A percentile compares a stretch with the other conserved stretches of the same genome.
These are phyloP conservation scores for Tragelaphus strepsiceros DNA, from an alignment of 2,113 vertebrate genomes.

Conservation along the genomic window DNA sequence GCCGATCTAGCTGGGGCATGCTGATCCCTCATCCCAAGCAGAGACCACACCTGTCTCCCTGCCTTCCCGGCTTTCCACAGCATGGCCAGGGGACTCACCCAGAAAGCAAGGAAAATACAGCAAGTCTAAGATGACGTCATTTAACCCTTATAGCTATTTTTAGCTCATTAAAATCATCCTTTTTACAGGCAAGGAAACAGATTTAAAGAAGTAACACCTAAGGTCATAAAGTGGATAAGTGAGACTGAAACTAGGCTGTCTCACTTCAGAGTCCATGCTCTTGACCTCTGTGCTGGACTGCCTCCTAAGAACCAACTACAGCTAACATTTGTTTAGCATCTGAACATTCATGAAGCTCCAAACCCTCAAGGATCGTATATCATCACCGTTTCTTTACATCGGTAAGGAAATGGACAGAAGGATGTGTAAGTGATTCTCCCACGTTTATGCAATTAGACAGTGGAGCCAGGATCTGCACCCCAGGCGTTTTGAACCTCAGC, in stretches of 20 bases:
- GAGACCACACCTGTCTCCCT: neutral
- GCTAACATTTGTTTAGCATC: neutral
- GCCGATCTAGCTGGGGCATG: neutral
- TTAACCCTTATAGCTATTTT: neutral
- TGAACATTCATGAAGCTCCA: neutral
- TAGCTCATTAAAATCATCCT: neutral
- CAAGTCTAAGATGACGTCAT: neutral
- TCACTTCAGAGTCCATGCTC: neutral
- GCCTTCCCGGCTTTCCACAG: neutral
- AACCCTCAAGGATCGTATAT: neutral
- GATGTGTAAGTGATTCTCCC: neutral
- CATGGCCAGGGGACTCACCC: neutral
- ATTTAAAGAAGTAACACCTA: neutral
- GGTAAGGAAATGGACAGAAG: neutral
- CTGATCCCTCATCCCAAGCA: rapidly evolving
- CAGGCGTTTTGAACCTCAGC: neutral
- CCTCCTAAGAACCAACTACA: neutral
- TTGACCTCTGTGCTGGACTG: too few relatives aligned
- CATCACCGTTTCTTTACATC: neutral
- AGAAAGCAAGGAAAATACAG: neutral
- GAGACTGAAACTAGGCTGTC: neutral
- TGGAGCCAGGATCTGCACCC: neutral
- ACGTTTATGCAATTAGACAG: neutral
- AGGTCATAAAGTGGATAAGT: neutral
- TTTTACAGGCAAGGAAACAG: neutral